Evolutionary conservation across 2,797 vertebrate genomes (phyloP), one percentile per base, ranked within the genome.

Genomic region (Ctenochaetus hawaiiensis): DNA sequence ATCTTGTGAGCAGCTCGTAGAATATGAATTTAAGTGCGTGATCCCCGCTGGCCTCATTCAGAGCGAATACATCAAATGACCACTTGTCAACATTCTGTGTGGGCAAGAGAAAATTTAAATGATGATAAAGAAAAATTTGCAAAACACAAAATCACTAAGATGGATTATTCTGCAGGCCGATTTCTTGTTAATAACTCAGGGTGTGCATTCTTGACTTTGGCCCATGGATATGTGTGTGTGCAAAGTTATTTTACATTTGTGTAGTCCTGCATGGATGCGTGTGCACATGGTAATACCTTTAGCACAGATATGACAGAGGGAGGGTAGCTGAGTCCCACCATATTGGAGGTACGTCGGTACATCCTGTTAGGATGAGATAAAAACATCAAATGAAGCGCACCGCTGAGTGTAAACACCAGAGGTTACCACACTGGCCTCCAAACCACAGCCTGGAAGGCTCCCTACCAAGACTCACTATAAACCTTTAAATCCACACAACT

Each of bases 11-110:
- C 81, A 99, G 93, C 92, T 99, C 98, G 70, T 99, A 99, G 94
- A 99, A 99, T 94, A 99, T 99, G 92, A 98, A 99, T 93, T 99
- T 99, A 82, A 99, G 95, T 0, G 97, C 96, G 48, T 99, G 98
- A 74, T 99, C 97, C 1, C 97, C 96, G 51, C 98, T 99, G 83
- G 97, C 96, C 20, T 99, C 97, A 0, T 99, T 98, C 68, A 99
- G 95, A 66, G 97, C 97, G 83, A 99, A 99, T 72, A 99, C 97
- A 59, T 99, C 96, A 57, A 99, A 99, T 8, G 98, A 97, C 98
- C 98, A 99, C 75, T 96, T 96, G 93, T 99, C 98, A 82, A 99
- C 95, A 83, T 98, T 95, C 98, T 99, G 94, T 59, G 44, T 26
- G 22, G 8, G 37, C 30, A 14, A 23, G 26, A 69, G 58, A 58